Conservation (phyloP, 2,113 vertebrate genomes). For the Onychorhynchus coronatus region DNA sequence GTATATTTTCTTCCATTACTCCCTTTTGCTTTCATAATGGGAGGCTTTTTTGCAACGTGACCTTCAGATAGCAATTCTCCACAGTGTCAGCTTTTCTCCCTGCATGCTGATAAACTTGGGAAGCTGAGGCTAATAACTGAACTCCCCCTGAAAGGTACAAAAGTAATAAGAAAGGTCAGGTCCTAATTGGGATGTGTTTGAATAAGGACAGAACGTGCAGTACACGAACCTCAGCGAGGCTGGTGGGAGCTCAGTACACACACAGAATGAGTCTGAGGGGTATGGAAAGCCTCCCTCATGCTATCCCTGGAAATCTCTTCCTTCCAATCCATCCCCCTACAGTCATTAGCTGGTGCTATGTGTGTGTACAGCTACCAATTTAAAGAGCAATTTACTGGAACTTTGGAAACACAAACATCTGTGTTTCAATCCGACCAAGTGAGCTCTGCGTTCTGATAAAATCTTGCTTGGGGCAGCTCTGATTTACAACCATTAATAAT, state of each 20-base stretch:
- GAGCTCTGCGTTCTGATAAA: not conserved
- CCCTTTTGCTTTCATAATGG: not conserved
- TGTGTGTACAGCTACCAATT: not conserved
- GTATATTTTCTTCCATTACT: not conserved
- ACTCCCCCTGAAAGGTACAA: not conserved
- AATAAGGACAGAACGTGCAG: not conserved
- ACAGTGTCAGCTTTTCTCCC: not conserved
- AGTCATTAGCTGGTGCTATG: not conserved
- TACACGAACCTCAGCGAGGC: accelerated
- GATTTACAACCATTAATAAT: not conserved
- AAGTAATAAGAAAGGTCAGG: not conserved
- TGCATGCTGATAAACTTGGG: not conserved
- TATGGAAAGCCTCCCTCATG: accelerated
- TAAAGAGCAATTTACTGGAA: not conserved
- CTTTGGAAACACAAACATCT: not conserved
- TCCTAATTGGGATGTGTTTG: not conserved
- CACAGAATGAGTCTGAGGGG: not conserved
- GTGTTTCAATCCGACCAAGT: not conserved
- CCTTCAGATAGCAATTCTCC: not conserved
- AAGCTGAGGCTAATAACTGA: not conserved
- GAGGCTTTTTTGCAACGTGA: not conserved
- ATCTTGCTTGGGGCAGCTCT: not conserved
- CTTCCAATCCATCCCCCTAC: not conserved
- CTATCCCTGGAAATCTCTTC: not conserved
- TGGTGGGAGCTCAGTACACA: not conserved